Conservation (phyloP, 2,797 vertebrate species). For the Vireo griseus region DNA sequence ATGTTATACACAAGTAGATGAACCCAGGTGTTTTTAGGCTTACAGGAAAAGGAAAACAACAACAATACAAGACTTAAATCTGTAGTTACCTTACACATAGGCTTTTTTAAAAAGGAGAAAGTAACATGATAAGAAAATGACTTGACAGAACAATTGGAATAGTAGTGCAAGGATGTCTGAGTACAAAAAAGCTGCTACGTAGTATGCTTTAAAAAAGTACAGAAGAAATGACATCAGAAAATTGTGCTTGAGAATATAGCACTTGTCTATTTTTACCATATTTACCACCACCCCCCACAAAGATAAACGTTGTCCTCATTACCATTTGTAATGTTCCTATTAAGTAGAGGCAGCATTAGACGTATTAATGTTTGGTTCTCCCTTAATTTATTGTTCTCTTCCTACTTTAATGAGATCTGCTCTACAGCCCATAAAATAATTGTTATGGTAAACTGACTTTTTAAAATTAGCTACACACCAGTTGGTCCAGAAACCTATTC, state of each 20-base stretch:
- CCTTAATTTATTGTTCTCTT: slow-evolving; percentile 72
- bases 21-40: neutral
- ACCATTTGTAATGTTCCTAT: slow-evolving; percentile 62
- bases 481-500: slow-evolving; percentile 81
- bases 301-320: slow-evolving; percentile 53
- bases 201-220: neutral
- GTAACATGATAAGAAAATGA: neutral
- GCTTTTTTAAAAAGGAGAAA: slow-evolving; percentile 3
- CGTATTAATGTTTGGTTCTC: slow-evolving; percentile 69
- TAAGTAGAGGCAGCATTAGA: slow-evolving; percentile 44
- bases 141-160: neutral
- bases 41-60: neutral
- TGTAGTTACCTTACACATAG: neutral
- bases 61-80: neutral
- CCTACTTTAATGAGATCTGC: slow-evolving; percentile 76
- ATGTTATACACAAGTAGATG: neutral
- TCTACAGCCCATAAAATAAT: slow-evolving; percentile 78
- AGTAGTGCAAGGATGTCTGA: neutral
- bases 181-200: neutral
- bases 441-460: slow-evolving; percentile 83
- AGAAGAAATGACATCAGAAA: neutral
- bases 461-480: slow-evolving; percentile 82
- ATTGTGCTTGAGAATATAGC: neutral
- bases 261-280: slow-evolving; percentile 3
- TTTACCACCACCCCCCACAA: neutral